Base-by-base conservation (phyloP, 2,797 vertebrate species). In the Odontamblyopus lacepedii region DNA sequence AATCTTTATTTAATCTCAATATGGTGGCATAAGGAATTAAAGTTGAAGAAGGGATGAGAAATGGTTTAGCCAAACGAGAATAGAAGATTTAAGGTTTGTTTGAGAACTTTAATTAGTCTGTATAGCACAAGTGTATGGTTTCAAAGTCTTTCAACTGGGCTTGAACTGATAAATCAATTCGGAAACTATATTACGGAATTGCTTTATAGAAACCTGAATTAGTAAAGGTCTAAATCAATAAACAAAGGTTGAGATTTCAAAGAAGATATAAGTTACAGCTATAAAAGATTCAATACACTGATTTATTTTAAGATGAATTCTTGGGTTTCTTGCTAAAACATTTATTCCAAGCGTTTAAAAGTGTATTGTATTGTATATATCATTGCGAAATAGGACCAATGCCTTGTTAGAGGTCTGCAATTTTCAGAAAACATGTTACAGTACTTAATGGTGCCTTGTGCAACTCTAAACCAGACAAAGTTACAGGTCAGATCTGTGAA, bases 1-100 rank as follows among this genome's bases (percentile, higher is more conserved):
- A 90, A 90, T 88, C 87, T 89, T 91, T 87, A 90, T 90, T 91
- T 87, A 86, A 91, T 88, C 85, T 88, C 76, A 80, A 85, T 87
- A 81, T 63, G 73, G 78, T 91, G 86, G 85, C 86, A 85, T 63
- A 82, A 81, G 74, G 82, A 88, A 90, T 91, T 91, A 89, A 74
- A 44, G 75, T 74, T 79, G 75, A 82, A 78, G 83, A 78, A 70
- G 27, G 57, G 77, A 87, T 85, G 83, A 89, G 74, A 78, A 83
- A 85, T 83, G 53, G 66, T 57, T 75, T 63, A 6, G 70, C 66
- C 61, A 41, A 80, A 76, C 66, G 50, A 65, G 41, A 79, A 72
- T n/a, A 35, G 65, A 59, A 70, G 26, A 61, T 64, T 62, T 64
- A 67, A 29, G 13, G 44, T 35, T 71, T 35, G 32, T 74, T 82